Evolutionary conservation across 2,113 vertebrate species (phyloP).

Genomic region (Lampris megalopsis): DNA sequence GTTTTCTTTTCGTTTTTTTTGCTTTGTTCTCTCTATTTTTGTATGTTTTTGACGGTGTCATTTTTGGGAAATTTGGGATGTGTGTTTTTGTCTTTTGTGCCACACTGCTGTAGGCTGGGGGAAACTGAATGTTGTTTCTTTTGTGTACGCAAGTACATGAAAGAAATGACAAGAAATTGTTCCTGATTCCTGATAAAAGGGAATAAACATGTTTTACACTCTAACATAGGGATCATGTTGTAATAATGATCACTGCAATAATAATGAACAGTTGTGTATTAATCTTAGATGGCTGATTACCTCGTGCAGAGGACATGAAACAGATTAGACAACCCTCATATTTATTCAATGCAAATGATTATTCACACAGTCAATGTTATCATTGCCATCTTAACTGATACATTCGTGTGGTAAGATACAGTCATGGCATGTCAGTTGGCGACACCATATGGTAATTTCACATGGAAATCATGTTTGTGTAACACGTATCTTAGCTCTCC

Average conservation of each 20-base stretch:
- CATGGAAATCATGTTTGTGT: not conserved
- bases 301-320: conserved; percentile 2
- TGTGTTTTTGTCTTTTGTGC: too few relatives aligned
- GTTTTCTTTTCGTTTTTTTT: too few relatives aligned
- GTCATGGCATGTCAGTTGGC: conserved; percentile 23
- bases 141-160: too few relatives aligned
- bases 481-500: not conserved
- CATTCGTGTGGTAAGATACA: conserved; percentile 17
- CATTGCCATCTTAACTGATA: conserved; percentile 7
- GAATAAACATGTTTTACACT: not conserved
- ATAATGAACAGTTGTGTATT: conserved; percentile 16
- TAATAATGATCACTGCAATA: conserved; percentile 9
- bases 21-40: too few relatives aligned
- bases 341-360: conserved; percentile 11
- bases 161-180: too few relatives aligned
- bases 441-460: conserved; percentile 2
- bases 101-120: too few relatives aligned
- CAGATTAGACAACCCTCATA: not conserved
- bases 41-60: too few relatives aligned
- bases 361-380: not conserved
- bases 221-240: not conserved
- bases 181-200: too few relatives aligned
- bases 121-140: too few relatives aligned
- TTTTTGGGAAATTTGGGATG: too few relatives aligned
- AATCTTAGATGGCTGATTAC: conserved; percentile 11